Evolutionary conservation across 2,113 vertebrate genomes (phyloP).

Genomic region (Malurus melanocephalus): DNA sequence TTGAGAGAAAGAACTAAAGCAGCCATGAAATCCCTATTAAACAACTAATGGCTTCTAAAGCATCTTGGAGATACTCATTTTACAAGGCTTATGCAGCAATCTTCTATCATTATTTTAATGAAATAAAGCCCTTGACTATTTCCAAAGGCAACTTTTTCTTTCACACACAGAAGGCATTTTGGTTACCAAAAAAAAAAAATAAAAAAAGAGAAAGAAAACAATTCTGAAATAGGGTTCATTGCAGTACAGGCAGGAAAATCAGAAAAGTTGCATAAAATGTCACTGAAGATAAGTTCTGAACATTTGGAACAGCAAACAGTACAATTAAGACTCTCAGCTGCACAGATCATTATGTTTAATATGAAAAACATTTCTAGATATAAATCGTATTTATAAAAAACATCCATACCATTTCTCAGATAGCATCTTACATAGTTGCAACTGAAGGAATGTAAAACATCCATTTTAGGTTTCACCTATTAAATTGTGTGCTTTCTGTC

Average conservation of each 20-base stretch:
- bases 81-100: conserved; percentile 32
- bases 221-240: not conserved
- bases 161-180: not conserved
- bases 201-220: not conserved
- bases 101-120: conserved; percentile 39
- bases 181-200: not conserved
- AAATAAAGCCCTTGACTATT: conserved; percentile 26
- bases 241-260: conserved; percentile 1
- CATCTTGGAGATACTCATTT: conserved; percentile 37
- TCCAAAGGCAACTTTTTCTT: conserved; percentile 31
- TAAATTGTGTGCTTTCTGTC: not conserved
- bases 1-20: conserved; percentile 25
- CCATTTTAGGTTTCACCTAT: conserved; percentile 19
- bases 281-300: not conserved
- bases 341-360: conserved; percentile 36
- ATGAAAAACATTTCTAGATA: conserved; percentile 32
- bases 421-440: conserved; percentile 39
- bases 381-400: conserved; percentile 23
- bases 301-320: conserved; percentile 2
- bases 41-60: conserved; percentile 44
- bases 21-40: conserved; percentile 53
- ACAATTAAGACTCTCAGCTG: conserved; percentile 35
- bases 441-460: conserved; percentile 33
- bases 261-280: not conserved
- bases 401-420: conserved; percentile 32